Conservation (phyloP, 2,797 vertebrate genomes). For the Pogoniulus pusillus region DNA sequence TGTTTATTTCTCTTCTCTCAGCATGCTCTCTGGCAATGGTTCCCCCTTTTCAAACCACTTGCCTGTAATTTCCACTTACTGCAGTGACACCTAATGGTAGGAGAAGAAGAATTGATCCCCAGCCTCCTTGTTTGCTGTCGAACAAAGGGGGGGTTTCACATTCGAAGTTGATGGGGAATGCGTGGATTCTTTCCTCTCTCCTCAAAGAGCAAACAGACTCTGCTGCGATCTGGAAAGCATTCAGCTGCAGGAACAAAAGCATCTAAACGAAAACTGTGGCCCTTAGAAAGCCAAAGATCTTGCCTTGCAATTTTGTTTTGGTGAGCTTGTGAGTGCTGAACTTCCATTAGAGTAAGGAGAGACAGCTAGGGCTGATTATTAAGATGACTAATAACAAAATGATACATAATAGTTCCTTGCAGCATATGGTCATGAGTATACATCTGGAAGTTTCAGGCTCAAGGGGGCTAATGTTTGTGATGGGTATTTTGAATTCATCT, state of each 20-base stretch:
- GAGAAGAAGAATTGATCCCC: slow-evolving; percentile 57
- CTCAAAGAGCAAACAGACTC: slow-evolving; percentile 57
- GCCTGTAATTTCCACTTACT: slow-evolving; percentile 65
- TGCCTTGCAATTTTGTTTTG: background rate
- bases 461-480: slow-evolving; percentile 66
- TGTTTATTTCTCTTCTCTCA: background rate
- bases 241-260: slow-evolving; percentile 62
- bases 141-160: slow-evolving; percentile 44
- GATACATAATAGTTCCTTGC: background rate
- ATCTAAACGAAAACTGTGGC: background rate
- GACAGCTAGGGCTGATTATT: background rate
- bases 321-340: background rate
- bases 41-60: slow-evolving; percentile 51
- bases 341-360: background rate
- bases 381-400: slow-evolving; percentile 18
- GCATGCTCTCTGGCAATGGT: slow-evolving; percentile 12
- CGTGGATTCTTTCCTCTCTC: slow-evolving; percentile 44
- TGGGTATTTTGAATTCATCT: slow-evolving; percentile 70
- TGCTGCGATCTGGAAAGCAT: slow-evolving; percentile 43
- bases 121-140: slow-evolving; percentile 44
- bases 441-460: slow-evolving; percentile 73
- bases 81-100: slow-evolving; percentile 72
- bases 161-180: slow-evolving; percentile 50
- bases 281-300: background rate
- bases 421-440: slow-evolving; percentile 71